These are phyloP conservation scores for Gymnocheta viridis DNA, from an alignment of 2,888 invertebrate genomes.

Conservation along the genomic window DNA sequence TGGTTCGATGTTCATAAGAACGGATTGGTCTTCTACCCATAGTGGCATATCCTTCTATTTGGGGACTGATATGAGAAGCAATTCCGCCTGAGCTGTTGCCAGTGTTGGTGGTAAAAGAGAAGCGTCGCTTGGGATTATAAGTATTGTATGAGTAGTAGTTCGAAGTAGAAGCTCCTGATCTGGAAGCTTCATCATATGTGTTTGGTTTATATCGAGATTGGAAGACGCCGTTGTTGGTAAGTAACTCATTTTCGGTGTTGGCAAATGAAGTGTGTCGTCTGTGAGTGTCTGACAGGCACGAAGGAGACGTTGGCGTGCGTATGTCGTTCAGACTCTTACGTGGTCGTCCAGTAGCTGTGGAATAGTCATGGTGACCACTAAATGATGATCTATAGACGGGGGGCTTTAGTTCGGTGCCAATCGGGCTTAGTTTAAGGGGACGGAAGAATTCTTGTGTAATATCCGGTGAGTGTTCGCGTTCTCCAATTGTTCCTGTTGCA, in stretches of 20 bases:
- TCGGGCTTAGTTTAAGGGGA: constrained; percentile 79
- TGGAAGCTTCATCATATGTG: constrained; percentile 73
- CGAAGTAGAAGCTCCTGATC: constrained; percentile 44
- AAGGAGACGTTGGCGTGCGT: constrained; percentile 77
- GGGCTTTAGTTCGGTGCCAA: constrained; percentile 80
- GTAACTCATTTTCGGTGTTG: constrained; percentile 74
- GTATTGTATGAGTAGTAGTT: constrained; percentile 78
- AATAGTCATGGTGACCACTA: constrained; percentile 72
- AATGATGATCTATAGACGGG: constrained; percentile 77
- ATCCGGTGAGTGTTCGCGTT: constrained; percentile 79
- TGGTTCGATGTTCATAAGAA: constrained; percentile 80
- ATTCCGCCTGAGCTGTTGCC: constrained; percentile 67
- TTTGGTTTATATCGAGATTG: constrained; percentile 76
- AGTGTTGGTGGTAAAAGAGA: constrained; percentile 79
- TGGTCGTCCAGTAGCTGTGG: constrained; percentile 73
- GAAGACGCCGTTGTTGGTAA: constrained; percentile 58
- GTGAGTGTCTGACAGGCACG: constrained; percentile 76
- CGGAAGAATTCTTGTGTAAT: constrained; percentile 80
- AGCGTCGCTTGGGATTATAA: constrained; percentile 81
- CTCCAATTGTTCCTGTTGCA: constrained; percentile 65
- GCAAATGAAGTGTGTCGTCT: constrained; percentile 73
- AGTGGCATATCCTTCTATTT: constrained; percentile 81
- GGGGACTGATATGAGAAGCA: constrained; percentile 70
- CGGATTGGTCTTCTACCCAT: constrained; percentile 79
- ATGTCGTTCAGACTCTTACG: constrained; percentile 80